Percentiles rank a stretch among this genome's conserved stretches.
These are phyloP conservation scores for Pygoscelis antarcticus DNA, from an alignment of 2,113 vertebrate species.

Conservation along the genomic window DNA sequence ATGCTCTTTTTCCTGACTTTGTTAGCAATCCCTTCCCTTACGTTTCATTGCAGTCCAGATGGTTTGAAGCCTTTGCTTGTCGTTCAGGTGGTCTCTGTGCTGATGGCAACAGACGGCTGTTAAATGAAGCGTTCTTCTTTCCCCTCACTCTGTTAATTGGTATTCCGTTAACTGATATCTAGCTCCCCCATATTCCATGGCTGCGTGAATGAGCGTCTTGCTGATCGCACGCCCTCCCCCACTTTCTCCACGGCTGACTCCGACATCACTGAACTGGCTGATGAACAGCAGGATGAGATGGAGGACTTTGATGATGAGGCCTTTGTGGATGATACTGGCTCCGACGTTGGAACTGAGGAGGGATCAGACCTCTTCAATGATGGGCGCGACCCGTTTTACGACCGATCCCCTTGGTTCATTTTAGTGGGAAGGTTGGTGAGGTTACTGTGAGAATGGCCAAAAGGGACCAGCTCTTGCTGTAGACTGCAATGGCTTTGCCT, in stretches of 20 bases:
- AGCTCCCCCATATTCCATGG: slow-evolving; percentile 99
- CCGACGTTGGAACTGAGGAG: slow-evolving; percentile 96
- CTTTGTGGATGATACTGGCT: slow-evolving; percentile 97
- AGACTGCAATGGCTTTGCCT: slow-evolving; percentile 39
- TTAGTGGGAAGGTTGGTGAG: slow-evolving; percentile 99
- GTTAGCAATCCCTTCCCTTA: not conserved
- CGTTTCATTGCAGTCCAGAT: not conserved
- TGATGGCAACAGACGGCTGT: slow-evolving; percentile 34
- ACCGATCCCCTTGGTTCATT: slow-evolving; percentile 99
- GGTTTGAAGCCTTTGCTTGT: slow-evolving; percentile 15
- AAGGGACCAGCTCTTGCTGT: slow-evolving; percentile 81
- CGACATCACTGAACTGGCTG: slow-evolving; percentile 97
- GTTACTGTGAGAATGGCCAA: slow-evolving; percentile 70
- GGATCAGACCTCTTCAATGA: slow-evolving; percentile 98
- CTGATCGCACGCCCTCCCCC: slow-evolving; percentile 98
- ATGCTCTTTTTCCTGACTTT: not conserved
- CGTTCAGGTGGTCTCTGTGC: slow-evolving; percentile 25
- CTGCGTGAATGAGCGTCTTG: slow-evolving; percentile 96
- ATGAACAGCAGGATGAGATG: slow-evolving; percentile 97
- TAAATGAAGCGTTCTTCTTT: slow-evolving; percentile 62
- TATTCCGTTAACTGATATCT: slow-evolving; percentile 72
- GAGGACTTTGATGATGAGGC: slow-evolving; percentile 97
- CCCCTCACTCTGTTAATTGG: slow-evolving; percentile 65
- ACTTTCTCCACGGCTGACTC: slow-evolving; percentile 99
- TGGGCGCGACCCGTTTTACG: slow-evolving; percentile 98